Evolutionary conservation across 37 sponge, comb jelly and placozoan species (phyloP).

Genomic region (Petrosia ficiformis): DNA sequence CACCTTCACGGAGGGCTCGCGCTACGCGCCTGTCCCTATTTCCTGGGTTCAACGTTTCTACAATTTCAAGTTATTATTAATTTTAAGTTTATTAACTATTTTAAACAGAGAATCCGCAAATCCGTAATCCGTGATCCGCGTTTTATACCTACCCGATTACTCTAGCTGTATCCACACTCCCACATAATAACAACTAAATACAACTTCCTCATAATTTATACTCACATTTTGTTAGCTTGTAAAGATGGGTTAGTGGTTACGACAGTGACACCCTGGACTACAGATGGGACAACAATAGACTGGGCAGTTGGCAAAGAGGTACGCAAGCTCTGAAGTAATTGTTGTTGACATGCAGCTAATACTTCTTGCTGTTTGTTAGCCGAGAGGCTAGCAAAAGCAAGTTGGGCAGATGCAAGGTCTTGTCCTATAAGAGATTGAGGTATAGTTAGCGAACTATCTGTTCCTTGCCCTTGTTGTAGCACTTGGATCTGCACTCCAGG

Average conservation of each 20-base stretch:
- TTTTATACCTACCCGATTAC: no score
- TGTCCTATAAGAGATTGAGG: not conserved
- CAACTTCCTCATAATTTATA: no score
- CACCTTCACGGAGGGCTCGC: no score
- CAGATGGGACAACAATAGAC: not conserved
- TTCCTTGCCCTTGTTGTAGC: not conserved
- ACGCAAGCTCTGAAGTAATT: not conserved
- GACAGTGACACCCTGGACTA: not conserved
- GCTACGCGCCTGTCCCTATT: no score
- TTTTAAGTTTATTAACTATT: no score
- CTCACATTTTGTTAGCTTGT: no score
- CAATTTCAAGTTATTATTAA: no score
- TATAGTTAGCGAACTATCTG: not conserved
- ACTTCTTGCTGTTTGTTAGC: constrained; percentile 1
- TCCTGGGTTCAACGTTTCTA: no score
- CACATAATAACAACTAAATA: no score
- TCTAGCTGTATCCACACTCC: no score
- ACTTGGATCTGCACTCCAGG: not conserved
- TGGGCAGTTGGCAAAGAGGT: not conserved
- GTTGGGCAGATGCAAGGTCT: not conserved
- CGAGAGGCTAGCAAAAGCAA: constrained; percentile 4
- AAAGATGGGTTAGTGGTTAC: not conserved
- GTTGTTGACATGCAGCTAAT: not conserved
- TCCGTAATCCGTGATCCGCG: no score
- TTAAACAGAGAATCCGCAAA: no score